A percentile compares a stretch with the other conserved stretches of the same genome.
phyloP scores from a whole-genome alignment of 2,113 vertebrate species.

The Bubo bubo region DNA sequence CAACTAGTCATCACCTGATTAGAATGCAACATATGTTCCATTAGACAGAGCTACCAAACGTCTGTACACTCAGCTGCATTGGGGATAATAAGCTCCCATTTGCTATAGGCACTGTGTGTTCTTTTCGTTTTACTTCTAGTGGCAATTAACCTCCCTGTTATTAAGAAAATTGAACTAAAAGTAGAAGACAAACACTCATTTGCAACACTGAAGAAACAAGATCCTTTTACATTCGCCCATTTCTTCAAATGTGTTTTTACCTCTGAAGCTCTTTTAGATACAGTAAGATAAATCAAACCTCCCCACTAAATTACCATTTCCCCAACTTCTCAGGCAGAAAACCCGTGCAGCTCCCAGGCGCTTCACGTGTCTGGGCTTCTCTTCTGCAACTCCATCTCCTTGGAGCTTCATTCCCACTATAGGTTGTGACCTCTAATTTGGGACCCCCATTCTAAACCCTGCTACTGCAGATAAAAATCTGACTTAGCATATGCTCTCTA shows the following conservation, averaged over 20 bases:
- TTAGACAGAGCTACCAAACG: slow-evolving; percentile 15
- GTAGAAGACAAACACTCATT: slow-evolving; percentile 29
- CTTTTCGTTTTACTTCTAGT: slow-evolving; percentile 6
- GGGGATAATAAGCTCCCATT: slow-evolving; percentile 48
- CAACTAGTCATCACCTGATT: slow-evolving; percentile 34
- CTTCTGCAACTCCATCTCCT: background rate
- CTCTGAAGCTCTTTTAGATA: background rate
- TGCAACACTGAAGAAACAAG: background rate
- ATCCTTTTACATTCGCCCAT: background rate
- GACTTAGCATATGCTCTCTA: background rate
- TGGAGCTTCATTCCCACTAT: background rate
- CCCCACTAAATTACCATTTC: background rate
- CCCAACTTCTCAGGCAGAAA: background rate
- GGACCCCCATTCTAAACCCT: background rate
- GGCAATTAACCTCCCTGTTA: slow-evolving; percentile 56
- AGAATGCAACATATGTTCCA: slow-evolving; percentile 44
- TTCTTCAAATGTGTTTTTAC: background rate
- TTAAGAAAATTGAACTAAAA: slow-evolving; percentile 45
- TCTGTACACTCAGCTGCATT: slow-evolving; percentile 48
- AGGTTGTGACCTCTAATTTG: background rate
- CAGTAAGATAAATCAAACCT: background rate
- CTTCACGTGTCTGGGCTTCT: background rate
- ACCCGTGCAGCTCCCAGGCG: accelerated
- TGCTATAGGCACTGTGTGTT: slow-evolving; percentile 34
- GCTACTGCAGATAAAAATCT: background rate